phyloP scores from a whole-genome alignment of 2,113 vertebrate genomes.

The Calidris pugnax region DNA sequence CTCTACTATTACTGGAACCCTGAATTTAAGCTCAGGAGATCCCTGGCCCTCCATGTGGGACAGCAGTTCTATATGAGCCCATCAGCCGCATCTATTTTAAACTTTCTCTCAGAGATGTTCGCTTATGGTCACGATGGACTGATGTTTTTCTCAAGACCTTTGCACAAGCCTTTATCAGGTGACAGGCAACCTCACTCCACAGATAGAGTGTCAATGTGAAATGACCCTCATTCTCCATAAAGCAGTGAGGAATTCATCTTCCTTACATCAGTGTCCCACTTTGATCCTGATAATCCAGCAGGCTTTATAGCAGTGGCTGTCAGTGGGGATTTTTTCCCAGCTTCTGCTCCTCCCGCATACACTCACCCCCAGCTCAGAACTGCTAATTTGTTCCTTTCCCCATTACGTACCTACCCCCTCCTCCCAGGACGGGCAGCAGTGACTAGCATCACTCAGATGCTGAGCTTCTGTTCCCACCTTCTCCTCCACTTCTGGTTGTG shows the following conservation, averaged over 20 bases:
- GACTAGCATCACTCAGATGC: neutral
- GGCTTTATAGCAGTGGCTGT: neutral
- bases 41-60: neutral
- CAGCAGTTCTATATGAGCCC: neutral
- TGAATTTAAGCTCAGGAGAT: neutral
- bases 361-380: neutral
- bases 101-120: neutral
- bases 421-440: neutral
- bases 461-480: neutral
- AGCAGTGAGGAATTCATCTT: slow-evolving; percentile 20
- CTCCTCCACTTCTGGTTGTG: neutral
- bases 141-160: slow-evolving; percentile 34
- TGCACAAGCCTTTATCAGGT: slow-evolving; percentile 17
- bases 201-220: slow-evolving; percentile 17
- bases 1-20: neutral
- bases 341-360: neutral
- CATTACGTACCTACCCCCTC: neutral
- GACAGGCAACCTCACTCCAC: neutral
- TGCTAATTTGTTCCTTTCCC: neutral
- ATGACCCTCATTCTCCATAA: neutral
- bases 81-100: slow-evolving; percentile 38
- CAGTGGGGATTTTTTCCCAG: neutral
- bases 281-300: slow-evolving; percentile 37
- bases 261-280: neutral
- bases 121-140: neutral